Percentiles rank a stretch among this genome's conserved stretches.
Conservation (phyloP, 1,140 invertebrate genomes). For the Chironomus tepperi region DNA sequence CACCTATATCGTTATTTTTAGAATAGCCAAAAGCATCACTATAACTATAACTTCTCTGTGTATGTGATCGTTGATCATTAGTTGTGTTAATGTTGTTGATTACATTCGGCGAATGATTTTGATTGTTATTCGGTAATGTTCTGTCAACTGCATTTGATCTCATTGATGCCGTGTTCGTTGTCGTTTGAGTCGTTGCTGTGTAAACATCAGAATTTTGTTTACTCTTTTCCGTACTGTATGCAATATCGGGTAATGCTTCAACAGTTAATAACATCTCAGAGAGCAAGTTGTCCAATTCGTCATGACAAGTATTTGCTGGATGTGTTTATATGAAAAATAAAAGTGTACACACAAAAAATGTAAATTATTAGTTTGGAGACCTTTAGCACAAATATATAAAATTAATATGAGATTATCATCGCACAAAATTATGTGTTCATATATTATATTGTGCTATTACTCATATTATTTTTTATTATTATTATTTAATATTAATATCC, state of each 20-base stretch:
- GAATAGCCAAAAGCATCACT: neutral
- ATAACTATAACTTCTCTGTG: neutral
- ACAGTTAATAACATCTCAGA: slow-evolving; percentile 63
- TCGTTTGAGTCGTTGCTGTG: neutral
- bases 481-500: neutral
- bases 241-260: slow-evolving; percentile 52
- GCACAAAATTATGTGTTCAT: too few species aligned
- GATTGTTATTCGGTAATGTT: neutral
- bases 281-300: slow-evolving; percentile 58
- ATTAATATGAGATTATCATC: neutral
- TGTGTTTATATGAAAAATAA: too few species aligned
- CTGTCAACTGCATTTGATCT: neutral
- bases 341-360: too few species aligned
- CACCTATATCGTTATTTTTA: neutral
- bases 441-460: too few species aligned
- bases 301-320: slow-evolving; percentile 36
- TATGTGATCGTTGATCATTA: neutral
- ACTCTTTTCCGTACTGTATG: slow-evolving; percentile 26
- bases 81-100: neutral
- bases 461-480: neutral
- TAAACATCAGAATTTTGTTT: slow-evolving; percentile 18
- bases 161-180: neutral
- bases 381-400: neutral
- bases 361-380: too few species aligned
- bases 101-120: neutral